Percentiles rank a stretch among this genome's conserved stretches.
phyloP scores from a whole-genome alignment of 2,797 vertebrate species.

The Phoebastria nigripes region DNA sequence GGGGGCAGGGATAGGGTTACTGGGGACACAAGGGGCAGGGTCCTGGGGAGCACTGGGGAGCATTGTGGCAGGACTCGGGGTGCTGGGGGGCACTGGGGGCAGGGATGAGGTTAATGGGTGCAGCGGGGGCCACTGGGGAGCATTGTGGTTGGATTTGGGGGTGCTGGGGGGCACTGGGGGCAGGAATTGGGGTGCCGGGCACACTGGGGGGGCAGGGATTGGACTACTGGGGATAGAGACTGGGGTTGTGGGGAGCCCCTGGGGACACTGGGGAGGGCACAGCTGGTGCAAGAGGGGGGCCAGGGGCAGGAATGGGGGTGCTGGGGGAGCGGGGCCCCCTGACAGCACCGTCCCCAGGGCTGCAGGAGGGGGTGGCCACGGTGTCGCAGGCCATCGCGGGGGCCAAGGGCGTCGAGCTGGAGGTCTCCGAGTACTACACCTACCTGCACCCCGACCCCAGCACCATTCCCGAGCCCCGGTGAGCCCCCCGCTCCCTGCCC shows the following conservation, averaged over 20 bases:
- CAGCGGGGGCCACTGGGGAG: too few species aligned
- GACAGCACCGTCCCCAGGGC: neutral
- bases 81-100: too few species aligned
- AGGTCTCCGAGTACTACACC: neutral
- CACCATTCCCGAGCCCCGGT: neutral
- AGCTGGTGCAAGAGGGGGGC: fast-evolving
- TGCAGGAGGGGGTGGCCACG: neutral
- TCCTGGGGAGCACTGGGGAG: neutral
- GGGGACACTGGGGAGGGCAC: neutral
- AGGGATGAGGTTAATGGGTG: too few species aligned
- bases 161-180: too few species aligned
- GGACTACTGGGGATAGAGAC: neutral
- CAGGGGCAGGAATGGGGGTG: neutral
- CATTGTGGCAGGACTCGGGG: neutral
- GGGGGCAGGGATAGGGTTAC: too few species aligned
- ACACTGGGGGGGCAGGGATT: too few species aligned
- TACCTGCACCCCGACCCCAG: slow-evolving; percentile 12
- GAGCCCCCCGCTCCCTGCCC: too few species aligned
- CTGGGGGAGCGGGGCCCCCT: neutral
- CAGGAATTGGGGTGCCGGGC: neutral
- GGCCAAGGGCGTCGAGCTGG: neutral
- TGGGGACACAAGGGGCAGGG: too few species aligned
- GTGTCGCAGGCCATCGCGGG: neutral
- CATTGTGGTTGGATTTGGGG: too few species aligned
- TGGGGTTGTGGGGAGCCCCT: neutral